Base-by-base conservation (phyloP, 1,140 invertebrate species). In the Zaprionus taronus region DNA sequence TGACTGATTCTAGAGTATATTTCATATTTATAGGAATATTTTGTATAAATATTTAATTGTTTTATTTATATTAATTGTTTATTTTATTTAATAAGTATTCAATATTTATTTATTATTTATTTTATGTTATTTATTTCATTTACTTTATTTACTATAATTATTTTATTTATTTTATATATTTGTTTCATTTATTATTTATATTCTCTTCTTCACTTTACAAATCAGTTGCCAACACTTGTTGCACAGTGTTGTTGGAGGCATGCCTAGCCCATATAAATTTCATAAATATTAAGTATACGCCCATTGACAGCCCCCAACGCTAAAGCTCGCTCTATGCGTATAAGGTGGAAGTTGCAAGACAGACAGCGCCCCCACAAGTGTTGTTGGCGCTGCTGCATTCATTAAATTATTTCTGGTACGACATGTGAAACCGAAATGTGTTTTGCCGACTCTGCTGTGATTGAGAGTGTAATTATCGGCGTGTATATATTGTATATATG, bases 231-330 rank as follows among this genome's bases (percentile, higher is more conserved):
- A 1, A 44, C 6, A 26, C 15, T 51, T 70, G 80, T 53, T 68
- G 67, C 15, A 22, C 6, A 76, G 80, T 79, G 75, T 57, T 34
- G 41, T 15, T 41, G 7, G 12, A 7, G 12, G 60, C 82, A 75
- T 76, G 83, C 56, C 79, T 47, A 79, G 76, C 80, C 78, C 78
- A 76, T 79, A 80, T 72, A 65, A 63, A 74, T 72, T 66, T 75
- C 78, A 87, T 89, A 78, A 84, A 87, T 84, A 81, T 89, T 81
- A 68, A 89, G 74, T 65, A 84, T 87, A 89, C 83, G 83, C 83
- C 83, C 51, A 72, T 83, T 51, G 70, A 28, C 69, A 63, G 12
- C 38, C 6, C 15, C 9, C 31, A 34, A 34, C 11, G 9, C 31
- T 11, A 9, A 34, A 34, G 38, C 38, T n/a, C 38, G 9, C 31